A percentile compares a stretch with the other conserved stretches of the same genome.
These are phyloP conservation scores for Rhipidura dahli DNA, from an alignment of 2,113 vertebrate species.

Conservation along the genomic window DNA sequence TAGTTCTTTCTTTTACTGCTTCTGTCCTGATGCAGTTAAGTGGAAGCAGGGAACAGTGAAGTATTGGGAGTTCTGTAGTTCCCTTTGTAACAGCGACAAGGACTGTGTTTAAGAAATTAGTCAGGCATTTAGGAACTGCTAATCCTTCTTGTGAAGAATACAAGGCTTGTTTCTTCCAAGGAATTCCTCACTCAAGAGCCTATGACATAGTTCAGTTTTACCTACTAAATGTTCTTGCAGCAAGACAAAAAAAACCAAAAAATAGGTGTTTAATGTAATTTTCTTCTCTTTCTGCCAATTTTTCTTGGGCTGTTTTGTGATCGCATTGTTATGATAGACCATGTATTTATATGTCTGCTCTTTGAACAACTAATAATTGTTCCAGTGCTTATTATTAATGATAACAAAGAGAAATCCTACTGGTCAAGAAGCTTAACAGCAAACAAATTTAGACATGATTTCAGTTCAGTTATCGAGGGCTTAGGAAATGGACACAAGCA, in stretches of 20 bases:
- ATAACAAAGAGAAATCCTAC: neutral
- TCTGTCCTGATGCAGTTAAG: neutral
- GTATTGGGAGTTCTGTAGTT: neutral
- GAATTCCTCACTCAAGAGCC: slow-evolving; percentile 6
- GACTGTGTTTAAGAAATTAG: slow-evolving; percentile 32
- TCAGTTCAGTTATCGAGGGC: neutral
- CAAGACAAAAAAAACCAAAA: neutral
- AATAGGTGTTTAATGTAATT: neutral
- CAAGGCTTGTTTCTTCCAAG: slow-evolving; percentile 16
- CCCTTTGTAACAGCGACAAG: neutral
- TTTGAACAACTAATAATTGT: neutral
- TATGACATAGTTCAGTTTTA: neutral
- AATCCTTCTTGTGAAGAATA: slow-evolving; percentile 30
- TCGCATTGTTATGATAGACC: neutral
- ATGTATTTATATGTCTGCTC: neutral
- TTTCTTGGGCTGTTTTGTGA: neutral
- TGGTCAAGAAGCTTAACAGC: neutral
- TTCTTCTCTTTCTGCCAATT: neutral
- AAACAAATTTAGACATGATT: neutral
- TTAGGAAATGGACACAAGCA: neutral
- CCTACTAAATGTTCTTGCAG: neutral
- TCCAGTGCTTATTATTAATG: neutral
- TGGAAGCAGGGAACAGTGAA: neutral
- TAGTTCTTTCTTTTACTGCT: neutral
- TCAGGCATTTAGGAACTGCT: slow-evolving; percentile 38